These are phyloP conservation scores for Chouioia cunea DNA, from an alignment of 2,888 invertebrate genomes.

Conservation along the genomic window DNA sequence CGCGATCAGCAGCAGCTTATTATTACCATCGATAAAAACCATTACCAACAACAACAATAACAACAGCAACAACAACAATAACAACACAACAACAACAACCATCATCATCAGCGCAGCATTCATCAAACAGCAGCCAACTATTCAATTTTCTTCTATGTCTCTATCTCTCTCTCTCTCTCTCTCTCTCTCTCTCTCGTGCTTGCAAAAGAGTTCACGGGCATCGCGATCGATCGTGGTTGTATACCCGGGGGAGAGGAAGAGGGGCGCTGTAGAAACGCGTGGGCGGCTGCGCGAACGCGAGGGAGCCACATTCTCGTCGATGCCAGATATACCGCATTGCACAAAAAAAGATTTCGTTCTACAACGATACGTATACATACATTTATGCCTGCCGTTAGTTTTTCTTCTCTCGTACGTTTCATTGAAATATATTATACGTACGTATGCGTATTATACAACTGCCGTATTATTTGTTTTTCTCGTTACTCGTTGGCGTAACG, in stretches of 20 bases:
- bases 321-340: constrained; percentile 37
- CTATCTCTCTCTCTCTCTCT: neutral
- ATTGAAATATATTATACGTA: too few relatives aligned
- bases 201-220: constrained; percentile 36
- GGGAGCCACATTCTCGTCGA: neutral
- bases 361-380: neutral
- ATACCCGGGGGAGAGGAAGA: neutral
- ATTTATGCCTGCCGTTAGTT: neutral
- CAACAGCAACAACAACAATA: neutral
- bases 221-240: constrained; percentile 31
- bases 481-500: too few relatives aligned
- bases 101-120: neutral
- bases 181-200: neutral
- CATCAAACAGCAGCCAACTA: too few relatives aligned
- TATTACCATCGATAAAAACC: constrained; percentile 8
- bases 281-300: neutral
- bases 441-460: too few relatives aligned
- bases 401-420: neutral
- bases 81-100: constrained; percentile 12
- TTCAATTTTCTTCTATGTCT: too few relatives aligned
- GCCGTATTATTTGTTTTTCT: too few relatives aligned
- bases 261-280: neutral
- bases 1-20: constrained; percentile 24
- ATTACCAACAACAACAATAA: neutral
- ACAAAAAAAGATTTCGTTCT: constrained; percentile 27